Conservation (phyloP, 92 coral and sea anemone species). For the Epizoanthus illoricatus region DNA sequence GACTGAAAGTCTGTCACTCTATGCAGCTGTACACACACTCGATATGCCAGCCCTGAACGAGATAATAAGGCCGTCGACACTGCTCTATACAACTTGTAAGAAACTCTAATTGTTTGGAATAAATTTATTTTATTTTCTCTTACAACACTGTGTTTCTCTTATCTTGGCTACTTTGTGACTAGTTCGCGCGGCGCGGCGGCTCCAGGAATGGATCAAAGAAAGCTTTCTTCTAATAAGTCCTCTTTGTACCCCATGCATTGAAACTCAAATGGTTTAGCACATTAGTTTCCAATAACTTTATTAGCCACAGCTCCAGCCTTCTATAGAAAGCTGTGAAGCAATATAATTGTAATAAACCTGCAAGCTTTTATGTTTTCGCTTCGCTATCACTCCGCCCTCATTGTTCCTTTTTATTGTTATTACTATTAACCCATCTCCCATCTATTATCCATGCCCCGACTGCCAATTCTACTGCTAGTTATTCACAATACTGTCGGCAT, state of each 20-base stretch:
- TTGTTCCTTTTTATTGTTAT: constrained; percentile 35
- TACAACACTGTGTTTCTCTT: constrained; percentile 7
- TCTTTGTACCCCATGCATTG: constrained; percentile 18
- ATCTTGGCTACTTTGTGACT: background rate
- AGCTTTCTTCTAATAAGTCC: constrained; percentile 12
- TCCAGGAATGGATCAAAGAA: constrained; percentile 12
- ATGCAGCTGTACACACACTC: constrained; percentile 28
- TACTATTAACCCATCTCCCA: constrained; percentile 6
- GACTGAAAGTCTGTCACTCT: constrained; percentile 38
- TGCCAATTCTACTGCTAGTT: background rate
- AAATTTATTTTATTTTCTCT: constrained; percentile 5
- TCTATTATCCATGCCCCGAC: background rate
- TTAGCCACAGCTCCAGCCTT: constrained; percentile 42
- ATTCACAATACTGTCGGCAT: constrained; percentile 34
- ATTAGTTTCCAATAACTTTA: constrained; percentile 48
- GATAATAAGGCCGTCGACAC: constrained; percentile 11
- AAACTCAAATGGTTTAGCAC: constrained; percentile 34
- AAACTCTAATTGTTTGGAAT: constrained; percentile 27
- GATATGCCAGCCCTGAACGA: constrained; percentile 4
- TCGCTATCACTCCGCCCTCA: constrained; percentile 22
- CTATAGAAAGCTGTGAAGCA: constrained; percentile 53
- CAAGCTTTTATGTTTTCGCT: constrained; percentile 44
- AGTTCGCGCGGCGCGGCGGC: background rate
- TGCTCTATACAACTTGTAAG: constrained; percentile 19
- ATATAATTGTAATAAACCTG: constrained; percentile 65